Evolutionary conservation across 2,113 vertebrate genomes (phyloP), one percentile per base, ranked within the genome.

Genomic region (Amphiprion percula): DNA sequence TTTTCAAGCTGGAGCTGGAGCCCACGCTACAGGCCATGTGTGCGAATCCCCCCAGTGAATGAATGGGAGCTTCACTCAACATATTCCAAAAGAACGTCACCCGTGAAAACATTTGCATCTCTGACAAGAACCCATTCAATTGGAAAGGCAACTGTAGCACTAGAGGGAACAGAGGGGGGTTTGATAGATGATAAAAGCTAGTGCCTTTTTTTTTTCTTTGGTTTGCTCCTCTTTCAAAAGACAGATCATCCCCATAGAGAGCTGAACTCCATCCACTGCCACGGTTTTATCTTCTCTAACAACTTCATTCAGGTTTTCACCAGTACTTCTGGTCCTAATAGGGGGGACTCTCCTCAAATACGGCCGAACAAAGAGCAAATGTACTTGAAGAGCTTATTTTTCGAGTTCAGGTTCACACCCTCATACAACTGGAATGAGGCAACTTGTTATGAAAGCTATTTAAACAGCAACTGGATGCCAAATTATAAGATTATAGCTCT

Each of bases 91-190:
- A 69, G 37, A 82, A 86, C 84, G 85, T 93, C 92, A 91, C 69
- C 87, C 87, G 46, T 79, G 65, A 90, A 91, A 92, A 90, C 85
- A 92, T 93, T 92, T 87, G 89, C 90, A 92, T 93, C 85, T 71
- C 83, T 87, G 62, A 90, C 88, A 92, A 93, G 82, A 91, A 86
- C 49, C 87, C 73, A 92, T 94, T 94, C 79, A 93, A 62, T 28
- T 54, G 83, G 56, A 83, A 87, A 90, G 80, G 81, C 67, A 79
- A 87, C 84, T 79, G 87, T 78, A 84, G 77, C 89, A 72, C 53
- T 30, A 54, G 62, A 84, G 79, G 44, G 86, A 85, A 91, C 80
- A 85, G 89, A 80, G 79, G 46, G 53, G 52, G 66, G 63, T 77
- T 87, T 92, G 84, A 94, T 80, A 61, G 72, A 90, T 69, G 84